Base-by-base conservation (phyloP, 1,140 invertebrate genomes). In the Caerostris extrusa region DNA sequence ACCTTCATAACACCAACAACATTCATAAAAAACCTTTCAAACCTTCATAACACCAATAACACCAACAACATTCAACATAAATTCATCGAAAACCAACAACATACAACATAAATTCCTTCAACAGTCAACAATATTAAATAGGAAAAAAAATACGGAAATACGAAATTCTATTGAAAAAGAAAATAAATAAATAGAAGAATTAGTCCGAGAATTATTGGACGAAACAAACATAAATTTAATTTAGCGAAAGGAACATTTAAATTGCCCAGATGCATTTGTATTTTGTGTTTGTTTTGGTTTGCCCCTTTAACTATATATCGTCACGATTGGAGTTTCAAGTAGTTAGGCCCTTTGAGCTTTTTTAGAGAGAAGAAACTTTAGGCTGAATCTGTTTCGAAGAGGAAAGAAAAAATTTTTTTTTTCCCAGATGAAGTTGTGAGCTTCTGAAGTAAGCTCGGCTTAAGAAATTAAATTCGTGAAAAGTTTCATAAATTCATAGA, bases 401-500 rank as follows among this genome's bases (percentile, higher is more conserved):
- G 50, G n/a, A n/a, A n/a, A n/a, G n/a, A n/a, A n/a, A n/a, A n/a
- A n/a, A n/a, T 34, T 12, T 17, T 83, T 83, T n/a, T 83, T 19
- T 14, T n/a, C 17, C 82, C 53, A 83, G 57, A 83, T 83, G 82
- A 55, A 83, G 53, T 83, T 83, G 82, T 83, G 82, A 57, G 56
- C 82, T 58, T 56, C 50, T 77, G 19, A 77, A 77, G 82, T 83
- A 83, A 83, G 82, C 53, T 77, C n/a, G 82, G 82, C 82, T 83
- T 83, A 83, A 83, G 82, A 56, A 55, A 83, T 83, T 83, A 83
- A 83, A 83, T 58, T 83, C 82, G 82, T 58, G 82, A 83, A 58
- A 83, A 55, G 82, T 83, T n/a, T n/a, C n/a, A n/a, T n/a, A n/a
- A n/a, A n/a, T n/a, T n/a, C n/a, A n/a, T n/a, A n/a, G n/a, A n/a